Evolutionary conservation across 35 echinoderm and acorn worm genomes (phyloP).

Genomic region (Stichopus chloronotus): DNA sequence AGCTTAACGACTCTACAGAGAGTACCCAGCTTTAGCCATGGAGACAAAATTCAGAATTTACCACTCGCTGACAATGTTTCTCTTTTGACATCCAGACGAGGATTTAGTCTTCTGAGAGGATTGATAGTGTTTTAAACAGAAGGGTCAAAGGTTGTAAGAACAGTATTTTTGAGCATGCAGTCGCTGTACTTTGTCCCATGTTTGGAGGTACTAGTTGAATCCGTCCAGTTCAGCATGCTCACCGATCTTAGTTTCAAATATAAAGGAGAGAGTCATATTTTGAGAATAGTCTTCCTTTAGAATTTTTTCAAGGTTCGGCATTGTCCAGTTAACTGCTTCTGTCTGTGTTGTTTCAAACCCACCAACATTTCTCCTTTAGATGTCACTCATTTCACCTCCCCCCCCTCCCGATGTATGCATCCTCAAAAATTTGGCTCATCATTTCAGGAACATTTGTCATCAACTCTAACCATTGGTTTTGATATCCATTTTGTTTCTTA

Average conservation of each 20-base stretch:
- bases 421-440: no score
- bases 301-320: neutral
- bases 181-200: neutral
- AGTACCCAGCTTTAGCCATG: conserved; percentile 40
- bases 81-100: conserved; percentile 25
- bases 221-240: conserved; percentile 42
- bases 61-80: neutral
- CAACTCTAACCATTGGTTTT: no score
- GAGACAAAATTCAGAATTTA: neutral
- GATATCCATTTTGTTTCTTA: no score
- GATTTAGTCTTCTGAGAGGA: neutral
- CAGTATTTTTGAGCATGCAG: neutral
- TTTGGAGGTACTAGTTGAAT: conserved; percentile 27
- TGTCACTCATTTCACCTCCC: no score
- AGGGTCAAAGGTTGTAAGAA: conserved; percentile 26
- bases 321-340: neutral
- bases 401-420: no score
- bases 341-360: no score
- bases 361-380: no score
- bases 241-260: neutral
- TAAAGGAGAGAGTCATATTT: neutral
- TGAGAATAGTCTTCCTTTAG: neutral
- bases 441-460: no score
- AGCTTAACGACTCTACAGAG: conserved; percentile 49
- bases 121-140: neutral